Conservation (phyloP, 2,888 invertebrate genomes). For the Agrotis segetum region DNA sequence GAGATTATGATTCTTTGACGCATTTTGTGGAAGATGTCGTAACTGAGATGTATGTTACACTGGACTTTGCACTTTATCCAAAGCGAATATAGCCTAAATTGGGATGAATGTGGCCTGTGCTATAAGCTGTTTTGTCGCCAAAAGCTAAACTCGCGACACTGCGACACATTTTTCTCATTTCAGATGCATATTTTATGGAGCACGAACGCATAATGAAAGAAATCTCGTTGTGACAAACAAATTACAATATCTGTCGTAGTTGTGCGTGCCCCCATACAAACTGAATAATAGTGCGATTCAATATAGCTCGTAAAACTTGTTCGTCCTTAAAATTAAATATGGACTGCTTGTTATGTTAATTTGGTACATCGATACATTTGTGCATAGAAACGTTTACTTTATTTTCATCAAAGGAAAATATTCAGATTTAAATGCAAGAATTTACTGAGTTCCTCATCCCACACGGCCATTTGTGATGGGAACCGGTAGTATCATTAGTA, state of each 20-base stretch:
- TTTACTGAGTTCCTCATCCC: conserved; percentile 47
- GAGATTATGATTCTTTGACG: conserved; percentile 85
- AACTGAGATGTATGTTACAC: conserved; percentile 36
- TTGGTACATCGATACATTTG: conserved; percentile 37
- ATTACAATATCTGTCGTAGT: conserved; percentile 80
- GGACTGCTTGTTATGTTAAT: conserved; percentile 59
- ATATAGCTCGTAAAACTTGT: conserved; percentile 54
- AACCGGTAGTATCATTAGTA: conserved; percentile 43
- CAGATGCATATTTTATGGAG: conserved; percentile 89
- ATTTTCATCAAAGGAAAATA: conserved; percentile 32
- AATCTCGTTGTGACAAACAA: conserved; percentile 84
- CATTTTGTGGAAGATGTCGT: conserved; percentile 57
- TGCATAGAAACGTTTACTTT: conserved; percentile 34
- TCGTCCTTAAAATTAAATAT: conserved; percentile 60
- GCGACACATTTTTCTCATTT: conserved; percentile 90
- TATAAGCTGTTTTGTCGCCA: conserved; percentile 56
- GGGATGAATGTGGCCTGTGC: conserved; percentile 11
- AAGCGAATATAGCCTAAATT: conserved; percentile 58
- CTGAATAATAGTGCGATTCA: conserved; percentile 61
- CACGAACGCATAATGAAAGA: conserved; percentile 87
- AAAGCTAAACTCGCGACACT: conserved; percentile 73
- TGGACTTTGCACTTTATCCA: conserved; percentile 62
- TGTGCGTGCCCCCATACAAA: conserved; percentile 68
- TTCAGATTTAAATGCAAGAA: conserved; percentile 49
- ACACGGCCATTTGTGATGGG: conserved; percentile 38